Base-by-base conservation (phyloP, 1,140 invertebrate genomes). In the Zaprionus ghesquierei region DNA sequence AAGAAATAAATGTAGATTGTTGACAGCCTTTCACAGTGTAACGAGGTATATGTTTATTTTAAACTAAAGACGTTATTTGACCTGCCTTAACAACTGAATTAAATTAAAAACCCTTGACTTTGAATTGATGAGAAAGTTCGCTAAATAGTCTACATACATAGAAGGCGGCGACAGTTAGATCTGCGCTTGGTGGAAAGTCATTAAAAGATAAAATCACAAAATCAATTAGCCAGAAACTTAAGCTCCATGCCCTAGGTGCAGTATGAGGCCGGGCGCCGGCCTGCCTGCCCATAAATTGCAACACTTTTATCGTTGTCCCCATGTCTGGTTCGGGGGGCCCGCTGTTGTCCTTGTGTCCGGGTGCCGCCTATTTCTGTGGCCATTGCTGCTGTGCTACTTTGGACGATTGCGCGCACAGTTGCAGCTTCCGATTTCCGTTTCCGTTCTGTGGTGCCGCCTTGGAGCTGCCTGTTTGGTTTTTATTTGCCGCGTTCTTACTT, bases 141-240 rank as follows among this genome's bases (percentile, higher is more conserved):
- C 5, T 38, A 15, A 38, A 38, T 15, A 6, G 35, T 33, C 3
- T 33, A 33, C 0, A 33, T 33, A 33, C 23, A 13, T 12, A 35
- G 2, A 3, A 51, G 41, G 27, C 25, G 33, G 27, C 31, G 46
- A 33, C 54, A 51, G 69, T 76, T 50, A 65, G 71, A 59, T 53
- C 46, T 77, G 71, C 68, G 81, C 79, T 86, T 69, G 75, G 53
- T 66, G 76, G 77, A 89, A 89, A 89, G 85, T 89, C 84, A 89
- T 89, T 89, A 89, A 89, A 89, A 89, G 84, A 89, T 89, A 89
- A 89, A 89, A 89, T 89, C 84, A 68, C 84, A 89, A 89, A 89
- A 89, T 89, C 84, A 89, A 89, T 89, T 89, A 89, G 84, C 84
- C 74, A 89, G 79, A 89, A 89, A 89, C 79, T 89, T 89, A 80